phyloP scores from a whole-genome alignment of 2,888 invertebrate species.

The Diachrysia chrysitis region DNA sequence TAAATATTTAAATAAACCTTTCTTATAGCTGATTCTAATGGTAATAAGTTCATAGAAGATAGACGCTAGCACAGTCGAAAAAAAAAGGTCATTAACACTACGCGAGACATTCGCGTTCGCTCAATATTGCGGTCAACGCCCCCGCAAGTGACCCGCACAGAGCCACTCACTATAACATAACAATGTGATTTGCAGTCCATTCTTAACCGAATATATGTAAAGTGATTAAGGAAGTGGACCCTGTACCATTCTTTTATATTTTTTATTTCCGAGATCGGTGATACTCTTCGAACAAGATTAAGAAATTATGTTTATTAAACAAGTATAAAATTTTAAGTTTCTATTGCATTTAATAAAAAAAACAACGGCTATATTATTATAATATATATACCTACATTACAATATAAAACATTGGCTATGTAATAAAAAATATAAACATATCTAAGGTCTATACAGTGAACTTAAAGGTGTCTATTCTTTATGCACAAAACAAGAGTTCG shows the following conservation, averaged over 20 bases:
- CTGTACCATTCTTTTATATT: background rate
- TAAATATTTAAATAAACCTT: background rate
- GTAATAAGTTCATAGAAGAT: conserved; percentile 33
- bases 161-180: conserved; percentile 61
- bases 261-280: background rate
- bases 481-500: conserved; percentile 46
- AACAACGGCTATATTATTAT: too few species aligned
- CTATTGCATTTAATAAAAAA: too few species aligned
- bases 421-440: conserved; percentile 35
- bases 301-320: background rate
- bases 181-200: conserved; percentile 57
- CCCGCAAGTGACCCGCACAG: conserved; percentile 76
- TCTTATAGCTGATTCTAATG: background rate
- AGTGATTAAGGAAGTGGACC: conserved; percentile 14
- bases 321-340: too few species aligned
- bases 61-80: conserved; percentile 81
- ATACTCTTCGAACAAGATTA: background rate
- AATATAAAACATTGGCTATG: too few species aligned
- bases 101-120: conserved; percentile 88
- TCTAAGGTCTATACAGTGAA: conserved; percentile 53
- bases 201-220: conserved; percentile 40
- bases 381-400: too few species aligned
- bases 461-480: conserved; percentile 37
- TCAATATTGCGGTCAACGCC: conserved; percentile 88
- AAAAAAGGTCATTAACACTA: conserved; percentile 88